Conservation (phyloP, 2,113 vertebrate genomes). For the Python bivittatus region DNA sequence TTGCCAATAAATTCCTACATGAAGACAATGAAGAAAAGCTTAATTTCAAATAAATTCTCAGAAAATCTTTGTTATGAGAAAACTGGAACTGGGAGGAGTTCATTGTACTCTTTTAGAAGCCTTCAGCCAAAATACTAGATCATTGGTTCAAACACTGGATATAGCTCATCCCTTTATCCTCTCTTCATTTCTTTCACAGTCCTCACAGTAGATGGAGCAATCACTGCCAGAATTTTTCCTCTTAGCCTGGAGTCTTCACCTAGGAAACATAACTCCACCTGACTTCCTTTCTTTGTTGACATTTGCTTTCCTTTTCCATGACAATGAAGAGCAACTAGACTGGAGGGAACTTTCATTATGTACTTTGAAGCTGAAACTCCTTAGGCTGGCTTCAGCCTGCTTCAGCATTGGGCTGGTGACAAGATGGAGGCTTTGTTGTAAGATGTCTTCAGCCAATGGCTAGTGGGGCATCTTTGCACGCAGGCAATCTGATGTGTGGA, state of each 20-base stretch:
- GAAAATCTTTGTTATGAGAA: not conserved
- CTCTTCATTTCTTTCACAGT: not conserved
- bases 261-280: not conserved
- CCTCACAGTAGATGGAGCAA: not conserved
- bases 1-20: not conserved
- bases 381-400: not conserved
- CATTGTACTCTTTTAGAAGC: not conserved
- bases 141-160: not conserved
- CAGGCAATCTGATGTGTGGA: not conserved
- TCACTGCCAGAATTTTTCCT: not conserved
- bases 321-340: not conserved
- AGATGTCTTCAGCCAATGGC: not conserved
- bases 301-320: not conserved
- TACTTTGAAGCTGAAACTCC: not conserved
- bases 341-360: not conserved
- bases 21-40: not conserved
- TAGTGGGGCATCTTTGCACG: not conserved
- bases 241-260: not conserved
- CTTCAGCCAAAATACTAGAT: not conserved
- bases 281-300: not conserved
- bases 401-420: not conserved
- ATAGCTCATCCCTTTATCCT: not conserved
- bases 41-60: not conserved
- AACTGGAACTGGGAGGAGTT: not conserved
- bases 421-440: not conserved